Percentiles rank a stretch among this genome's conserved stretches.
These are phyloP conservation scores for Brienomyrus longianalis DNA, from an alignment of 2,113 vertebrate genomes.

Conservation along the genomic window DNA sequence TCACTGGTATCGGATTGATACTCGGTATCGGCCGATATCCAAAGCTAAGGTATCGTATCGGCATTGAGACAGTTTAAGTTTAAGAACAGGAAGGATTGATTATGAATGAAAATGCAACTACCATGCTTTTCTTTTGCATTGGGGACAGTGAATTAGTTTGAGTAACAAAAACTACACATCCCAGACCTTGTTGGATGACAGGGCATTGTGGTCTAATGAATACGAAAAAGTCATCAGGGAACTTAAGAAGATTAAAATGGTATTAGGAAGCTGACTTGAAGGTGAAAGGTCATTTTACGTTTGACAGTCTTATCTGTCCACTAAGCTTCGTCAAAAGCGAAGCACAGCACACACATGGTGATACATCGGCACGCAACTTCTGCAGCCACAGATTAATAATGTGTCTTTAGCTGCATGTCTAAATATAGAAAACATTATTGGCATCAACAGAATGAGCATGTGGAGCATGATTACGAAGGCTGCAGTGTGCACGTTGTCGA, in stretches of 20 bases:
- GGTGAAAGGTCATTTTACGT: background rate
- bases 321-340: background rate
- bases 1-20: too few species aligned
- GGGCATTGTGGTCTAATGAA: too few species aligned
- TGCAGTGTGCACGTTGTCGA: background rate
- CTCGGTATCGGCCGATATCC: too few species aligned
- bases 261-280: background rate
- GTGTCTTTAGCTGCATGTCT: background rate
- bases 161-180: background rate
- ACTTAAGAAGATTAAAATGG: constrained; percentile 1
- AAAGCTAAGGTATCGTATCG: too few species aligned
- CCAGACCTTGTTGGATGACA: background rate
- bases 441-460: background rate
- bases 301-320: constrained; percentile 7
- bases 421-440: background rate
- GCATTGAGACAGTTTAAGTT: background rate
- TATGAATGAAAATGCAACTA: background rate
- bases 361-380: background rate
- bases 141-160: background rate
- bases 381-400: background rate
- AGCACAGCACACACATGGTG: background rate
- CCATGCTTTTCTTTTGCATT: background rate
- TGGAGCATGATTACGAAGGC: background rate
- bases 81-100: constrained; percentile 15
- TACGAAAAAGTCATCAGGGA: background rate